Conservation (phyloP, 2,797 vertebrate genomes). For the Rhynchonycteris naso region DNA sequence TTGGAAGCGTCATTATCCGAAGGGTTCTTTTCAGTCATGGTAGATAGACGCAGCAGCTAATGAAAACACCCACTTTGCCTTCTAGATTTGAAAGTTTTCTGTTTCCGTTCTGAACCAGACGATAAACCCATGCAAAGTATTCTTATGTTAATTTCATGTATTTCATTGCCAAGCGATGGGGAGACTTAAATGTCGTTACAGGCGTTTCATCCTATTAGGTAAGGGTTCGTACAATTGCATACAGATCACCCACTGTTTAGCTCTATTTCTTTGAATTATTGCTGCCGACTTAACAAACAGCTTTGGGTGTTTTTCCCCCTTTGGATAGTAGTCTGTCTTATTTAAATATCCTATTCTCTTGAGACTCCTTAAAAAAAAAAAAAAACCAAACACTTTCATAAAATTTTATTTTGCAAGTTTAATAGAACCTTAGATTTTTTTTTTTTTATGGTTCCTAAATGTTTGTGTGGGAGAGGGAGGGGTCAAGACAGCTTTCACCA, state of each 20-base stretch:
- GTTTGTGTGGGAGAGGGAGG: background rate
- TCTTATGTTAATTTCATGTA: slow-evolving; percentile 21
- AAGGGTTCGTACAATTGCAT: background rate
- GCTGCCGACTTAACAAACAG: background rate
- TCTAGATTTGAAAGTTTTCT: slow-evolving; percentile 43
- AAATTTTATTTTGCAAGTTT: slow-evolving; percentile 32
- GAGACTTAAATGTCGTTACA: background rate
- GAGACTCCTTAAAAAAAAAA: slow-evolving; percentile 29
- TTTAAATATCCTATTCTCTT: background rate
- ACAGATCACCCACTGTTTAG: background rate
- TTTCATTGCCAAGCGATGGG: slow-evolving; percentile 52
- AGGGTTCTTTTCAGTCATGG: background rate
- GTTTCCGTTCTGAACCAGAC: slow-evolving; percentile 57
- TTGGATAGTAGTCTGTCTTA: background rate
- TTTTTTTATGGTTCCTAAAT: background rate
- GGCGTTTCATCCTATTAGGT: background rate
- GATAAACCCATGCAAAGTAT: slow-evolving; percentile 32
- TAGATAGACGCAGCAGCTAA: background rate
- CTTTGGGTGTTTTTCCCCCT: background rate
- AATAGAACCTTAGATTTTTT: background rate
- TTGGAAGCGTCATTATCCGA: background rate
- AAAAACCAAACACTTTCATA: slow-evolving; percentile 35
- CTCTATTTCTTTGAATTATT: slow-evolving; percentile 1
- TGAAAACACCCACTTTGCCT: background rate
- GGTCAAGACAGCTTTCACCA: background rate